Base-by-base conservation (phyloP, 2,797 vertebrate genomes). In the Eulemur rubriventer region DNA sequence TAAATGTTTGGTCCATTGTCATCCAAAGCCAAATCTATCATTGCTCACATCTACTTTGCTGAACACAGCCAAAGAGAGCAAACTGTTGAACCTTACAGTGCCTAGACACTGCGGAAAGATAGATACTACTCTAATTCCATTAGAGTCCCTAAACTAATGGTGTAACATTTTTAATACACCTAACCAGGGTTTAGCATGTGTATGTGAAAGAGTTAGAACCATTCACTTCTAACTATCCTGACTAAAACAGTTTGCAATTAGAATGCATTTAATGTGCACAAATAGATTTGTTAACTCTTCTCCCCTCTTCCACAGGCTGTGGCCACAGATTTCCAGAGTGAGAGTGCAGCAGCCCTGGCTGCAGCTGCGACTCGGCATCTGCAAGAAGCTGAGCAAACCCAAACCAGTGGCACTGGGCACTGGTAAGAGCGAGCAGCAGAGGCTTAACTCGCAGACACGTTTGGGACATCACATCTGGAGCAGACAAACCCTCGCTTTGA, bases 261-360 rank as follows among this genome's bases (percentile, higher is more conserved):
- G 76, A 59, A 48, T 35, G 33, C 38, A 63, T 61, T 94, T 72
- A 52, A 46, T 69, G 10, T 55, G 55, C 52, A 79, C 76, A 67
- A 20, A 38, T 18, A 55, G 33, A 33, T 80, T 38, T 67, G 48
- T 83, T 20, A 50, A 46, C 46, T 73, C 26, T 38, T 88, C n/a
- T 94, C 85, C 96, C 83, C 63, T 65, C 63, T 65, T 96, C 41
- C 18, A 14, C 97, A 99, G 99, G 99, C 99, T 14, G 99, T 99
- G 76, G 99, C 99, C 96, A 99, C 99, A 85, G 99, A 99, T 98
- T 99, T 99, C 98, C 99, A 99, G 98, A 99, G 99, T 0, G 99
- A 99, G 98, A 99, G 99, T 11, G 99, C 99, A 13, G 99, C 98
- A 11, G 99, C 99, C 28, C 98, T 99, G 98, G 99, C 99, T 48